Percentiles rank a stretch among this genome's conserved stretches.
These are phyloP conservation scores for Nematostella vectensis DNA, from an alignment of 92 coral and sea anemone species.

Conservation along the genomic window DNA sequence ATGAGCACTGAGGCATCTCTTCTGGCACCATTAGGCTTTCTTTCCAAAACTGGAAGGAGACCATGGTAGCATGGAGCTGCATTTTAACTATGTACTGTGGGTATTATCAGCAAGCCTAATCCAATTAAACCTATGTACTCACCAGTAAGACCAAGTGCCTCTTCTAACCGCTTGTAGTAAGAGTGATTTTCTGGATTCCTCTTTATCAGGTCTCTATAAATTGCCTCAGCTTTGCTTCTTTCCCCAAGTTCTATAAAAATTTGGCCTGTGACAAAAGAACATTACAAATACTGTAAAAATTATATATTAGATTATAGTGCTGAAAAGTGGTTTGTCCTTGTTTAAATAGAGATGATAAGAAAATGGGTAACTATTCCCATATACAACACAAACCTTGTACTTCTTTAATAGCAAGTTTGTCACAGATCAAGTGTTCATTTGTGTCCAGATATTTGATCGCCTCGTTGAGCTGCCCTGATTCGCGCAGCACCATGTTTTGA, in stretches of 20 bases:
- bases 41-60: too few species aligned
- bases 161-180: constrained; percentile 70
- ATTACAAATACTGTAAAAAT: too few species aligned
- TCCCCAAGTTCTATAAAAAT: constrained; percentile 55
- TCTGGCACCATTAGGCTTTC: too few species aligned
- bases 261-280: constrained; percentile 46
- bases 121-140: too few species aligned
- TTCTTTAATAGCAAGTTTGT: constrained; percentile 79
- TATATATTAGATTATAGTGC: too few species aligned
- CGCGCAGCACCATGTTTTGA: constrained; percentile 89
- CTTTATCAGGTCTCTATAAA: constrained; percentile 72
- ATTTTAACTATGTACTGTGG: too few species aligned
- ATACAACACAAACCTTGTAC: constrained; percentile 89
- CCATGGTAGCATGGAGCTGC: too few species aligned
- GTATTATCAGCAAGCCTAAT: too few species aligned
- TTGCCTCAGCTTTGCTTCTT: constrained; percentile 56
- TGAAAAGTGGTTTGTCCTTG: too few species aligned
- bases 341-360: too few species aligned
- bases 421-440: constrained; percentile 67
- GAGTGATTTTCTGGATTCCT: constrained; percentile 89
- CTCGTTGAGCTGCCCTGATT: constrained; percentile 69
- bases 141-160: constrained; percentile 41
- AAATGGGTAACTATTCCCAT: too few species aligned
- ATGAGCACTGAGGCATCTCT: too few species aligned
- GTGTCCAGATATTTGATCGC: constrained; percentile 64